Evolutionary conservation across 2,113 vertebrate genomes (phyloP).

Genomic region (Salvator merianae): DNA sequence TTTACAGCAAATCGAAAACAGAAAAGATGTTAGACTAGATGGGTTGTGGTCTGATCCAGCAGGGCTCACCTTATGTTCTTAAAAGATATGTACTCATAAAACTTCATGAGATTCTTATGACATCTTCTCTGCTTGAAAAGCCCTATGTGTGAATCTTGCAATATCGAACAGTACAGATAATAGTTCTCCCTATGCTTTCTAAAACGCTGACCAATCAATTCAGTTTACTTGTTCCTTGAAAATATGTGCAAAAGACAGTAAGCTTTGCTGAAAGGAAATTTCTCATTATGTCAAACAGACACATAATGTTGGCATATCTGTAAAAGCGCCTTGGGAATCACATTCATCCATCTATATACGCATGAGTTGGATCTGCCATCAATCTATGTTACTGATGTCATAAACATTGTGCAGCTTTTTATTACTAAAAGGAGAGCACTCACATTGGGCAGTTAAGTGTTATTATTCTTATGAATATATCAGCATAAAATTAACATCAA

Average conservation of each 20-base stretch:
- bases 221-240: not conserved
- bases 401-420: not conserved
- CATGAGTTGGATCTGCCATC: not conserved
- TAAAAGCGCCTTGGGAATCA: conserved; percentile 79
- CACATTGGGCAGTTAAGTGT: not conserved
- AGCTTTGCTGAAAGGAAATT: conserved; percentile 31
- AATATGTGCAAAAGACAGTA: not conserved
- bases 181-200: not conserved
- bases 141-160: not conserved
- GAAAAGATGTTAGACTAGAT: no score
- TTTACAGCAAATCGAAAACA: no score
- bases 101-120: not conserved
- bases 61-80: no score
- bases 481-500: not conserved
- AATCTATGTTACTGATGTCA: conserved; percentile 7
- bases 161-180: not conserved
- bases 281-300: conserved; percentile 74
- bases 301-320: conserved; percentile 79
- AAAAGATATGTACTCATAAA: no score
- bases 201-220: not conserved
- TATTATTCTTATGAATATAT: not conserved
- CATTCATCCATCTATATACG: conserved; percentile 57
- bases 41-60: no score
- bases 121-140: not conserved
- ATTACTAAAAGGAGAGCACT: not conserved